Conservation (phyloP, 2,113 vertebrate species). For the Edolisoma coerulescens region DNA sequence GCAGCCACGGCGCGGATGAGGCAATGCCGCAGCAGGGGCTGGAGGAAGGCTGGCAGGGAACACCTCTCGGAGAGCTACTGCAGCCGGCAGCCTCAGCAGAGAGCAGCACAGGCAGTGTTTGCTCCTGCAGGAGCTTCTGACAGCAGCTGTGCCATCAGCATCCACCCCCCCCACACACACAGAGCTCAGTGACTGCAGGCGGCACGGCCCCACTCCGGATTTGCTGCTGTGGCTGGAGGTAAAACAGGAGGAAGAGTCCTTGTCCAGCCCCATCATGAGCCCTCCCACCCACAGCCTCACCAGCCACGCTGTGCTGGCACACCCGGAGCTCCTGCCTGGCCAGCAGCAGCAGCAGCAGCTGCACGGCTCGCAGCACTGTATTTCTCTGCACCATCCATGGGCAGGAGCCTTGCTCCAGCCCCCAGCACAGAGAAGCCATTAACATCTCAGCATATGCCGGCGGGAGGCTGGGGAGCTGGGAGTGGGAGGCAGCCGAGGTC, state of each 20-base stretch:
- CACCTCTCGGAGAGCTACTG: neutral
- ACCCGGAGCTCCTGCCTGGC: neutral
- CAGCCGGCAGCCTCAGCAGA: neutral
- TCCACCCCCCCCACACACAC: neutral
- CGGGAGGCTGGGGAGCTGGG: neutral
- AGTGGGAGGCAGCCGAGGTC: neutral
- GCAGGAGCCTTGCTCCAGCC: neutral
- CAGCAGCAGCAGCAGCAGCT: neutral
- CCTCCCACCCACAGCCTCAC: neutral
- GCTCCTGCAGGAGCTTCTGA: neutral
- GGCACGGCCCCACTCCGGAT: neutral
- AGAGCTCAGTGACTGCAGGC: neutral
- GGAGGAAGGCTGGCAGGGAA: neutral
- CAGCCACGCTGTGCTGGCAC: neutral
- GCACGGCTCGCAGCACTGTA: neutral
- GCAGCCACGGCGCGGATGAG: accelerated
- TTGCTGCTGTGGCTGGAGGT: neutral
- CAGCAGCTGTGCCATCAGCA: neutral
- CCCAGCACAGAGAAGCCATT: neutral
- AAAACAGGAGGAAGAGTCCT: neutral
- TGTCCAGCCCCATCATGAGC: neutral
- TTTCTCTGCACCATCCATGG: neutral
- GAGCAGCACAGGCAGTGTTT: neutral
- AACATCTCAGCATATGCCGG: accelerated
- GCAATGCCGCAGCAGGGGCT: neutral